These are phyloP conservation scores for Chloromyia formosa DNA, from an alignment of 2,888 invertebrate genomes.

Conservation along the genomic window DNA sequence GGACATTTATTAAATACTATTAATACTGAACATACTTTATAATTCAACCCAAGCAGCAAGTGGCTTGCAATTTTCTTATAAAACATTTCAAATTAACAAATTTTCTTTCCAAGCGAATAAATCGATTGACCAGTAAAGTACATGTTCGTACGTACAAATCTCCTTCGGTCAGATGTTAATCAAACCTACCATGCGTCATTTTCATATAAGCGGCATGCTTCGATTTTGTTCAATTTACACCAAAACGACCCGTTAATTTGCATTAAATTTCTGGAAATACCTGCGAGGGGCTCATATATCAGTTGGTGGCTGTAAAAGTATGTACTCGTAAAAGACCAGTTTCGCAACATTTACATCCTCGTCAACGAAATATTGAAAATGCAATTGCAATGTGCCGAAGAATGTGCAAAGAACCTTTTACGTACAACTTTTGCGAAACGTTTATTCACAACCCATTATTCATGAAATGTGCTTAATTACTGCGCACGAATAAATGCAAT, in stretches of 20 bases:
- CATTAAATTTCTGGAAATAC: conserved; percentile 37
- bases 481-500: conserved; percentile 29
- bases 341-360: conserved; percentile 36
- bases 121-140: neutral
- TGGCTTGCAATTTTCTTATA: neutral
- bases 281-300: conserved; percentile 30
- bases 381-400: conserved; percentile 14
- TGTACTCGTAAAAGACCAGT: conserved; percentile 14
- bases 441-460: conserved; percentile 39
- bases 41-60: neutral
- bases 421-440: conserved; percentile 29
- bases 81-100: conserved; percentile 5
- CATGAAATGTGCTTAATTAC: conserved; percentile 43
- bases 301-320: neutral
- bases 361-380: conserved; percentile 8
- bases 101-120: conserved; percentile 11
- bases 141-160: neutral
- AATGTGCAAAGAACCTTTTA: conserved; percentile 24
- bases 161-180: neutral
- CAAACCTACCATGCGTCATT: conserved; percentile 13
- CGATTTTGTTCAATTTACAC: conserved; percentile 16
- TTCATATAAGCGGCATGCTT: neutral
- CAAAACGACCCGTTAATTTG: conserved; percentile 29
- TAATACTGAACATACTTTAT: no score
- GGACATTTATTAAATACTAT: no score